Conservation (phyloP, 2,797 vertebrate species). For the Sebastes trivittatus region DNA sequence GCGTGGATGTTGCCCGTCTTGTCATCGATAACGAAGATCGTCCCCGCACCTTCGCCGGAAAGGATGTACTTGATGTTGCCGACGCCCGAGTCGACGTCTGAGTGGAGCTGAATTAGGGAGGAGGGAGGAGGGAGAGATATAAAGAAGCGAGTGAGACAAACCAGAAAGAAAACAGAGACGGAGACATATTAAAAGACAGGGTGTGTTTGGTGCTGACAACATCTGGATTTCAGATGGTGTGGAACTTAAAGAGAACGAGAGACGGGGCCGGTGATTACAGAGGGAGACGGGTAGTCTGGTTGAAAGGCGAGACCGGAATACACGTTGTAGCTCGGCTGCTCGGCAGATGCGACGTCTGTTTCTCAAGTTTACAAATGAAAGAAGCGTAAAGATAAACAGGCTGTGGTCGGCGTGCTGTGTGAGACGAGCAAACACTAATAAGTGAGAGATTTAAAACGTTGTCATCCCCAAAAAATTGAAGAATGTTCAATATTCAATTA, state of each 20-base stretch:
- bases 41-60: constrained; percentile 96
- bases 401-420: background rate
- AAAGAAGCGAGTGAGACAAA: constrained; percentile 3
- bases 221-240: background rate
- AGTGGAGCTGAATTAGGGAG: constrained; percentile 88
- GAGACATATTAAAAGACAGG: background rate
- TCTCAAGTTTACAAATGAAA: constrained; percentile 8
- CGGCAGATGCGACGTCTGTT: constrained; percentile 7
- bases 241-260: background rate
- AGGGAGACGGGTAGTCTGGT: background rate
- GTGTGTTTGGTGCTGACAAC: background rate
- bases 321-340: background rate
- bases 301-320: background rate
- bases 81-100: constrained; percentile 93
- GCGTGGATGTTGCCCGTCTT: constrained; percentile 99
- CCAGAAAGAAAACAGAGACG: background rate
- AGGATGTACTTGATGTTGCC: constrained; percentile 99
- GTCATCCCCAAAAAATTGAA: constrained; percentile 1
- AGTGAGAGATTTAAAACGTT: constrained; percentile 40
- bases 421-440: constrained; percentile 33
- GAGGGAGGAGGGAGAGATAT: background rate
- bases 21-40: constrained; percentile 98
- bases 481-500: constrained; percentile 53
- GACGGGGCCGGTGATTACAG: background rate
- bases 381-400: background rate